Base-by-base conservation (phyloP, 2,113 vertebrate genomes). In the Sylvietta virens region DNA sequence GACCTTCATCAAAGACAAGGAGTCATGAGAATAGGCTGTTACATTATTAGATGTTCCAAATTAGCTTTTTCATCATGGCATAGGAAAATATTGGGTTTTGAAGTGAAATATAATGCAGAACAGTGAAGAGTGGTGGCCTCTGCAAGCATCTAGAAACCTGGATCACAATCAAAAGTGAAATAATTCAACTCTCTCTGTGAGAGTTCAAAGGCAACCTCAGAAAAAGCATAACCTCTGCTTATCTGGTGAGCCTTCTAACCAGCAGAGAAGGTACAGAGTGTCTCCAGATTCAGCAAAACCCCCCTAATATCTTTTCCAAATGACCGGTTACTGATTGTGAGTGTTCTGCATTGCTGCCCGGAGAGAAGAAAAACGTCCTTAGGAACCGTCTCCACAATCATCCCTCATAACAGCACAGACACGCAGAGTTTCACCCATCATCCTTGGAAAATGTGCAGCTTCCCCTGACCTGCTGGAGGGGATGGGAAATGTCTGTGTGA, bases 341-440 rank as follows among this genome's bases (percentile, higher is more conserved):
- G 47, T 1, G 15, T 58, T 94, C 96, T 95, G 64, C 76, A 20
- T 58, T 50, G 21, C 47, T 92, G 76, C 76, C 72, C 80, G 71
- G 69, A 72, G 60, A 62, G 82, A 90, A 90, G 48, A 53, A 91
- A 91, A 88, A 62, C 33, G 31, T 64, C 85, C 91, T 78, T 92
- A 93, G 94, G 95, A 97, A 95, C 94, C 39, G 89, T 93, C 66
- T 95, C 94, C 93, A 96, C 80, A 89, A 77, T 94, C 73, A 84
- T 62, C 84, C 53, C 31, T 67, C 84, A 87, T 7, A 95, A 90
- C 95, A 96, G 90, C 82, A 23, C 51, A 17, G 94, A 79, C 85
- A 71, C 31, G 86, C 78, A 76, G 21, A 62, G 65, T 60, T 95
- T 83, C 88, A 90, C 65, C 85, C 80, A 45, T 60, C 87, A 47